Evolutionary conservation across 2,888 invertebrate species (phyloP).

Genomic region (Cheiracanthium punctorium): DNA sequence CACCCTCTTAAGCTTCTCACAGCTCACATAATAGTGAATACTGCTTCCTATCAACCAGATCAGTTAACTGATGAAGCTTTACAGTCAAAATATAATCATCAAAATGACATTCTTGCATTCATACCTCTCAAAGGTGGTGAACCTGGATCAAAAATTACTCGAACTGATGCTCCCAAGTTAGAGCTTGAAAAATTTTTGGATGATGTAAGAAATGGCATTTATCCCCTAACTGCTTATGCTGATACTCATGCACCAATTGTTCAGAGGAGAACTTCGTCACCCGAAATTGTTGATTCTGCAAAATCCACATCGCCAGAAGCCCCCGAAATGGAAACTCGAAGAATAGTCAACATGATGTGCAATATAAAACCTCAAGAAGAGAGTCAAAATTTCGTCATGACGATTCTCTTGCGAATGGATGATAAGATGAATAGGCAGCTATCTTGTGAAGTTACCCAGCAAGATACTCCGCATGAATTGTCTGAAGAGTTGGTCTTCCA

Average conservation of each 20-base stretch:
- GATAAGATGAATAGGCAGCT: constrained; percentile 99
- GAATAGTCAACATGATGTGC: constrained; percentile 96
- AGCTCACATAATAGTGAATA: constrained; percentile 94
- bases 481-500: constrained; percentile 95
- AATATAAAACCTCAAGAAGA: constrained; percentile 86
- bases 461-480: constrained; percentile 89
- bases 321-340: constrained; percentile 89
- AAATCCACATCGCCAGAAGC: constrained; percentile 89
- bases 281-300: constrained; percentile 85
- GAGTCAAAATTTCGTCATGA: constrained; percentile 86
- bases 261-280: constrained; percentile 82
- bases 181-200: constrained; percentile 99
- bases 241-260: constrained; percentile 83
- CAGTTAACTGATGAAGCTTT: constrained; percentile 91
- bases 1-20: constrained; percentile 93
- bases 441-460: constrained; percentile 90
- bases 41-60: constrained; percentile 75
- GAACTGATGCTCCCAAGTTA: constrained; percentile 86
- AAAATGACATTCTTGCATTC: constrained; percentile 85
- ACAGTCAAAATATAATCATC: constrained; percentile 81
- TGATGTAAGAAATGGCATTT: constrained; percentile 98
- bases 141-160: constrained; percentile 75
- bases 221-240: constrained; percentile 95
- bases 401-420: constrained; percentile 96
- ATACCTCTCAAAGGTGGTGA: constrained; percentile 79